These are phyloP conservation scores for Yponomeuta sedellus DNA, from an alignment of 2,888 invertebrate species.

Conservation along the genomic window DNA sequence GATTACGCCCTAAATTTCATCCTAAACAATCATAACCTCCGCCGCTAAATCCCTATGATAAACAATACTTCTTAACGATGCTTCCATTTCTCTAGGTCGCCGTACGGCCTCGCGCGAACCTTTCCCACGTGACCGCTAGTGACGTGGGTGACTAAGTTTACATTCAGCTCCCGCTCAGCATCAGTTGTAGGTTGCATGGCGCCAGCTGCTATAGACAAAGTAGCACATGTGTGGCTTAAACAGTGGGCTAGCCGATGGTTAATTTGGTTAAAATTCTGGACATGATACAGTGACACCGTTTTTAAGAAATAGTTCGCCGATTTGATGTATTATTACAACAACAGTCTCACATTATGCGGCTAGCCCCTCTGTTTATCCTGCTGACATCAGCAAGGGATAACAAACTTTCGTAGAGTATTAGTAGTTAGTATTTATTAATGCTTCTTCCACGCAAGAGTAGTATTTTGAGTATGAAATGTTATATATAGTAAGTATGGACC, in stretches of 20 bases:
- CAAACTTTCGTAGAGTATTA: no score
- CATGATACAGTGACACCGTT: no score
- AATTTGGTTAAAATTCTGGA: no score
- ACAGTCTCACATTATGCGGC: no score
- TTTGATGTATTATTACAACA: no score
- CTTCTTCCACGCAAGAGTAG: no score
- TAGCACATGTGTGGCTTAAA: not conserved
- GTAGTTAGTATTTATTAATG: no score
- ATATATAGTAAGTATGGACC: no score
- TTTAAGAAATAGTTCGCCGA: no score
- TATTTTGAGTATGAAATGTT: no score
- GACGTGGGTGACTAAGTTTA: constrained; percentile 22
- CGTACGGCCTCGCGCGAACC: constrained; percentile 16
- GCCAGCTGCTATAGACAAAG: not conserved
- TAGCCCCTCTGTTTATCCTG: no score
- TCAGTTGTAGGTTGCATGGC: constrained; percentile 1
- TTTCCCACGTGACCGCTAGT: constrained; percentile 31
- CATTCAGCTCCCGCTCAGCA: constrained; percentile 1
- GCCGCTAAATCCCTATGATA: constrained; percentile 55
- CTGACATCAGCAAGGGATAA: no score
- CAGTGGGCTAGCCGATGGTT: not conserved
- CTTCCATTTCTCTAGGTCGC: constrained; percentile 18
- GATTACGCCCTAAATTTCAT: constrained; percentile 46
- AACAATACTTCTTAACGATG: constrained; percentile 35
- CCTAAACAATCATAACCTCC: constrained; percentile 60